Conservation (phyloP, 2,113 vertebrate species). For the Crocuta crocuta region DNA sequence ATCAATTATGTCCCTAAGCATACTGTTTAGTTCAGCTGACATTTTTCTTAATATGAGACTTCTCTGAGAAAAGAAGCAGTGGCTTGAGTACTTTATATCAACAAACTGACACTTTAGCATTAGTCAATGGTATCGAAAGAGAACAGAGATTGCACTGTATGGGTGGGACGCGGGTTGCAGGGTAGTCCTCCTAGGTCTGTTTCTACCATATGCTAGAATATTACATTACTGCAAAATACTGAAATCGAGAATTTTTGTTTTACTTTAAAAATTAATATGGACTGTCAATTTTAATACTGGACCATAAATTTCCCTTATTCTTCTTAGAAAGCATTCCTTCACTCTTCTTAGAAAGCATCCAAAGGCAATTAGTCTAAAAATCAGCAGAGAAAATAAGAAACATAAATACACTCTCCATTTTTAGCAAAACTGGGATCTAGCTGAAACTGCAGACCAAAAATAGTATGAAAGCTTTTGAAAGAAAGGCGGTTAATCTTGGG, state of each 20-base stretch:
- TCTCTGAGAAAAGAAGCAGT: not conserved
- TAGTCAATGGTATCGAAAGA: not conserved
- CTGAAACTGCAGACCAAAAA: not conserved
- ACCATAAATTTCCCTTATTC: not conserved
- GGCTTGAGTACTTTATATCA: not conserved
- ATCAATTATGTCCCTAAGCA: not conserved
- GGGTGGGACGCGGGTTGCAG: not conserved
- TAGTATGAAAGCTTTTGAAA: not conserved
- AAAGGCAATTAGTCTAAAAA: conserved; percentile 41
- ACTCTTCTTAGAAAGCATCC: not conserved
- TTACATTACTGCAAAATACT: not conserved
- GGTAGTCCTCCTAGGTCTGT: not conserved
- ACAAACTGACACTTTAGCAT: not conserved
- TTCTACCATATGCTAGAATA: not conserved
- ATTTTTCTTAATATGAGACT: conserved; percentile 6
- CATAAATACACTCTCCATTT: not conserved
- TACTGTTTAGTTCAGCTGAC: not conserved
- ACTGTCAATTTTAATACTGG: conserved; percentile 7
- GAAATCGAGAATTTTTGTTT: not conserved
- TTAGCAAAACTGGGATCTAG: conserved; percentile 20
- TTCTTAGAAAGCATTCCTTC: not conserved
- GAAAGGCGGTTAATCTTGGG: not conserved
- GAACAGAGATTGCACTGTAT: not conserved
- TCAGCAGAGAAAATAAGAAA: not conserved
- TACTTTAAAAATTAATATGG: conserved; percentile 25